Percentiles rank a stretch among this genome's conserved stretches.
These are phyloP conservation scores for Mobula birostris DNA, from an alignment of 2,113 vertebrate species.

Conservation along the genomic window DNA sequence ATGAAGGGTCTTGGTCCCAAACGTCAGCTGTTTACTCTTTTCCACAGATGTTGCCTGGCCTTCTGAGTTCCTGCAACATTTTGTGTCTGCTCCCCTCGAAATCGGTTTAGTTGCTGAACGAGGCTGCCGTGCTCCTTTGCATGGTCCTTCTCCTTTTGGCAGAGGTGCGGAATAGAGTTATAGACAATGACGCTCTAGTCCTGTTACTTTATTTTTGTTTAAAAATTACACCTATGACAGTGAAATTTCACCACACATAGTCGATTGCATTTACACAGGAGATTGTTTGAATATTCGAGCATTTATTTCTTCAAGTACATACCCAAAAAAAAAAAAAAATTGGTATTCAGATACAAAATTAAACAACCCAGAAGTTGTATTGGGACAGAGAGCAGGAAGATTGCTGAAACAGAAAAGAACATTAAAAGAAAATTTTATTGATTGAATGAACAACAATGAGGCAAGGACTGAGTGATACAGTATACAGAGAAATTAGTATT, in stretches of 20 bases:
- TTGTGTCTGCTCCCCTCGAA: no score
- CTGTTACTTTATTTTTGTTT: neutral
- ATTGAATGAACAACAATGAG: neutral
- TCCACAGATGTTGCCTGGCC: no score
- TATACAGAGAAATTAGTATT: neutral
- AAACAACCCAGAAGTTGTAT: neutral
- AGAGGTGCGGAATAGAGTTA: neutral
- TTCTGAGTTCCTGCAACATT: no score
- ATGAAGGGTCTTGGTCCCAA: no score
- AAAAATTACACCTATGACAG: neutral
- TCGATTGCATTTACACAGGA: neutral
- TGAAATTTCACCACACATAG: neutral
- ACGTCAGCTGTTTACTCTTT: no score
- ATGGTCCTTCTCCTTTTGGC: neutral
- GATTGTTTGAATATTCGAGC: neutral
- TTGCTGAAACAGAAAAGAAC: neutral
- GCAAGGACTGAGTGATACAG: neutral
- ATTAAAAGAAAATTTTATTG: neutral
- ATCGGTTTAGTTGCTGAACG: neutral
- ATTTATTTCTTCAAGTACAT: slow-evolving; percentile 12
- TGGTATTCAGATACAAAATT: neutral
- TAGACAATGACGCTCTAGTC: neutral
- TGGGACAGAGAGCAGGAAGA: neutral
- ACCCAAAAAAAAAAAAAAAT: neutral
- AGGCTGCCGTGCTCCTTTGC: neutral